Conservation (phyloP, 2,888 invertebrate genomes). For the Gryllus longicercus region DNA sequence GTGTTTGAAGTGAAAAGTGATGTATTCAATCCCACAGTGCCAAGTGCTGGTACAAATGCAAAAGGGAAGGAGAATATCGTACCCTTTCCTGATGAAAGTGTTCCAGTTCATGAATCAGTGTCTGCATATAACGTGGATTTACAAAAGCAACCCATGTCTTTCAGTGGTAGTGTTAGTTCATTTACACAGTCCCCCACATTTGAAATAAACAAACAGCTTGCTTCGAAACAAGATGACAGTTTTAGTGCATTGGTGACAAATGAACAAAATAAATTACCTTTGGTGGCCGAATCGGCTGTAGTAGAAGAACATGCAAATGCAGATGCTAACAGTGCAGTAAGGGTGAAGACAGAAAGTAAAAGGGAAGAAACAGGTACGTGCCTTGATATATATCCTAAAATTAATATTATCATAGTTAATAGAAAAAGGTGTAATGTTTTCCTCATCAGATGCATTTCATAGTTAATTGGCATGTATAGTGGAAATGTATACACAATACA, state of each 20-base stretch:
- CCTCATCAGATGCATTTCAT: no score
- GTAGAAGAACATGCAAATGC: not conserved
- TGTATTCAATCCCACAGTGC: not conserved
- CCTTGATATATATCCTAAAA: no score
- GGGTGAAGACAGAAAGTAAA: not conserved
- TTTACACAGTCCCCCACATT: not conserved
- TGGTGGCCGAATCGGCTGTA: not conserved
- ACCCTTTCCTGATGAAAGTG: not conserved
- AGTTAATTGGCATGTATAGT: no score
- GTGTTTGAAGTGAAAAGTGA: not conserved
- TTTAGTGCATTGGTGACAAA: no score
- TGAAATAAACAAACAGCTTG: not conserved
- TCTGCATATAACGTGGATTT: not conserved
- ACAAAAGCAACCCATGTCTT: not conserved
- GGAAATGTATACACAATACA: no score
- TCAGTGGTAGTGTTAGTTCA: slow-evolving; percentile 6
- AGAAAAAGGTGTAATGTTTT: no score
- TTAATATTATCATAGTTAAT: no score
- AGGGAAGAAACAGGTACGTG: not conserved
- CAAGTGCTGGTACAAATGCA: not conserved
- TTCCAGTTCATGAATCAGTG: not conserved
- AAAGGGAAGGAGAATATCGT: not conserved
- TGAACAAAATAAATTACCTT: no score
- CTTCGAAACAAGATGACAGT: no score
- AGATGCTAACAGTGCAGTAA: not conserved